These are phyloP conservation scores for Eilema sororculum DNA, from an alignment of 2,888 invertebrate species.

Conservation along the genomic window DNA sequence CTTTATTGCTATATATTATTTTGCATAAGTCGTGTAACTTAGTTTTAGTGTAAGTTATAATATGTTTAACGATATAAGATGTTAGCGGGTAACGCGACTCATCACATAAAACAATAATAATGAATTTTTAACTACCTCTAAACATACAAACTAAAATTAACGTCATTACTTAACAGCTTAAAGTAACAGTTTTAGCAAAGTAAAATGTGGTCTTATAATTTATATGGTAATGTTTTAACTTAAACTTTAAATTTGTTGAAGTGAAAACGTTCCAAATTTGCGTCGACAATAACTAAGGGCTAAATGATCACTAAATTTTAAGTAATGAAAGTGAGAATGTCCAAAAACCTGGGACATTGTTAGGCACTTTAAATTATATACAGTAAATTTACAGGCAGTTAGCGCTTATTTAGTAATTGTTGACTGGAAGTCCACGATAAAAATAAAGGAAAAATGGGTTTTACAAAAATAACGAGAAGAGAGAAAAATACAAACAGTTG, in stretches of 20 bases:
- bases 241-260: neutral
- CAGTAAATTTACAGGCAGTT: neutral
- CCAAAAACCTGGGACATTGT: neutral
- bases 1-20: too few species aligned
- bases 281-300: neutral
- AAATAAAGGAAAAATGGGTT: neutral
- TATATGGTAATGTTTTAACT: too few species aligned
- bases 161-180: neutral
- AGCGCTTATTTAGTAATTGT: neutral
- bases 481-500: too few species aligned
- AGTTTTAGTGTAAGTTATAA: too few species aligned
- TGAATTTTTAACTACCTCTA: neutral
- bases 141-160: neutral
- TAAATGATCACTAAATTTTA: neutral
- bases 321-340: neutral
- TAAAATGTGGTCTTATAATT: too few species aligned
- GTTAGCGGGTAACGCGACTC: neutral
- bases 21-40: neutral
- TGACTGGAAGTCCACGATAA: neutral
- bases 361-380: neutral
- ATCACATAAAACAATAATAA: neutral
- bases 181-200: neutral
- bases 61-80: too few species aligned
- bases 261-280: neutral
- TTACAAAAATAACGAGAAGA: neutral